A percentile compares a stretch with the other conserved stretches of the same genome.
Evolutionary conservation across 2,888 invertebrate genomes (phyloP).

Genomic region (Leptopilina myrica): DNA sequence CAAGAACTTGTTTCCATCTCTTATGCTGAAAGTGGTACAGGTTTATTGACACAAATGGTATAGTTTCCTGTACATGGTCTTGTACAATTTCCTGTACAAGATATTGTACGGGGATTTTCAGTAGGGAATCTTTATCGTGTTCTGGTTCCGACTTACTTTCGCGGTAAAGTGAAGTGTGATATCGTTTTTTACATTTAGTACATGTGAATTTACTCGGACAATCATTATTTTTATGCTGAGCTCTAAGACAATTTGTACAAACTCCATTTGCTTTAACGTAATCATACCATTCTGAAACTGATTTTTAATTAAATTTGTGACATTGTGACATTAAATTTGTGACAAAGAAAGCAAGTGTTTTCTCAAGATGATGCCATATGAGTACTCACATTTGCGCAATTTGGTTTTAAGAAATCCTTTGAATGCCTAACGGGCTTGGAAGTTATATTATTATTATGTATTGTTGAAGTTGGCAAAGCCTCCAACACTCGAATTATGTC

Average conservation of each 20-base stretch:
- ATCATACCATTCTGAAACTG: not conserved
- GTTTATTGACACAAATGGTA: too few species aligned
- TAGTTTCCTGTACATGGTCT: too few species aligned
- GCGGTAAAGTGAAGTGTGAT: not conserved
- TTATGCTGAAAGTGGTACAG: too few species aligned
- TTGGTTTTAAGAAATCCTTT: not conserved
- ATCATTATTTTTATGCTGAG: not conserved
- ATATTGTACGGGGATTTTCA: too few species aligned
- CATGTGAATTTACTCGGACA: conserved; percentile 14
- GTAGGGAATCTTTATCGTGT: too few species aligned
- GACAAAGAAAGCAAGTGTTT: not conserved
- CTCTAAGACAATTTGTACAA: conserved; percentile 1
- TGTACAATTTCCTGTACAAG: too few species aligned
- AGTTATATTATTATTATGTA: not conserved
- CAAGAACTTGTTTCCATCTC: too few species aligned
- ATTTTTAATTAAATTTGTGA: not conserved
- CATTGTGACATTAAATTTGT: not conserved
- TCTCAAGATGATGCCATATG: not conserved
- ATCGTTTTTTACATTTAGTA: not conserved
- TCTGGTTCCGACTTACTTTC: not conserved
- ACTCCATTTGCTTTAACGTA: not conserved
- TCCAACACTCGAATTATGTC: not conserved
- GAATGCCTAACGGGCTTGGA: not conserved
- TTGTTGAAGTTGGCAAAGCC: not conserved
- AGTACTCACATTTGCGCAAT: not conserved